Evolutionary conservation across 2,113 vertebrate genomes (phyloP).

Genomic region (Poecile atricapillus): DNA sequence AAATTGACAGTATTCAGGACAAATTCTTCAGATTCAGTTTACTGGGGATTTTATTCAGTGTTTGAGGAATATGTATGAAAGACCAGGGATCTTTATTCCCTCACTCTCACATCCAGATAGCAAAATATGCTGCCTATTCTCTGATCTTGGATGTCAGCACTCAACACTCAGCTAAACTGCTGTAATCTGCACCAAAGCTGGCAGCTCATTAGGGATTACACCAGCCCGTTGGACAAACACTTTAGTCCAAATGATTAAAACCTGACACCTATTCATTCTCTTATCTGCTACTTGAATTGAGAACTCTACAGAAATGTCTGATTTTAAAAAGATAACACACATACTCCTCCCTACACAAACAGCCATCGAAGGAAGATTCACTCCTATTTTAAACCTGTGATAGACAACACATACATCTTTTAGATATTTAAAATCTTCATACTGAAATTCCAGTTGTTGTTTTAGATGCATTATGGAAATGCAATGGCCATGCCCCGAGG

Average conservation of each 20-base stretch:
- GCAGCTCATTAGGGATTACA: background rate
- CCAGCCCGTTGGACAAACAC: background rate
- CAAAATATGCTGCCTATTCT: background rate
- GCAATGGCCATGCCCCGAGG: background rate
- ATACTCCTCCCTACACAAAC: background rate
- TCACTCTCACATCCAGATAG: background rate
- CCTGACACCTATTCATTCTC: background rate
- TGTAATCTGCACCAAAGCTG: background rate
- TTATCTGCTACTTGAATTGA: background rate
- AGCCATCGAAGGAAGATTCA: background rate
- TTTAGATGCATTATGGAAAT: background rate
- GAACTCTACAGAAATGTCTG: background rate
- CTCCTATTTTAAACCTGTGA: background rate
- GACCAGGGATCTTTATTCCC: background rate
- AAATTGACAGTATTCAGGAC: background rate
- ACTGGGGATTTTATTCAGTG: background rate
- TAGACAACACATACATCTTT: no score
- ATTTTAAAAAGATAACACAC: background rate
- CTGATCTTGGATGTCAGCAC: background rate
- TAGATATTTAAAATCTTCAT: background rate
- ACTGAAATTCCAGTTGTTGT: background rate
- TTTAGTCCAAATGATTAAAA: background rate
- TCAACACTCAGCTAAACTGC: background rate
- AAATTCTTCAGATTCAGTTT: background rate
- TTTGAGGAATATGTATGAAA: background rate